Evolutionary conservation across 2,113 vertebrate species (phyloP), one percentile per base, ranked within the genome.

Genomic region (Orthonyx spaldingii): DNA sequence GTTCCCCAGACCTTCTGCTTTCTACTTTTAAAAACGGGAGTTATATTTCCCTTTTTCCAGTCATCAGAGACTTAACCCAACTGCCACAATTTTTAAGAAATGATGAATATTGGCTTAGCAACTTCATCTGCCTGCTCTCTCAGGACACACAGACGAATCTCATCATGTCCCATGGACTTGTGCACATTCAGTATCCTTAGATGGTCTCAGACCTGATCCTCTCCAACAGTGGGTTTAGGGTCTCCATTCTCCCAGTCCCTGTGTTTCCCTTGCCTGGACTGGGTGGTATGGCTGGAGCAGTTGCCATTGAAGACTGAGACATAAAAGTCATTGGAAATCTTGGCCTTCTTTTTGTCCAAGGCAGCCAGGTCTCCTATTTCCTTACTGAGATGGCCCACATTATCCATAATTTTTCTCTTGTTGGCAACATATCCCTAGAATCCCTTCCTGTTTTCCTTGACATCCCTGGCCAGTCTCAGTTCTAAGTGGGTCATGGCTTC

Each of bases 111-210:
- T 49, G 32, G 32, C 37, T 27, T 37, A 52, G 15, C 11, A 28
- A 26, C 33, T 33, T 60, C 8, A 11, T 37, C 33, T 52, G 27
- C 26, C 35, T 47, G 7, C 30, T 71, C 7, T 33, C 24, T 49
- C 49, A 49, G 41, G 47, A 18, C 35, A 26, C 30, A 8, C 6
- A 15, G 57, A 32, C 35, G 20, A 55, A 41, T 35, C 19, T n/a
- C 41, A 41, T 10, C 24, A 30, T 16, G 41, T 56, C 30, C 30
- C 30, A 63, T 0, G 1, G 41, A 55, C 23, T 30, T 21, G 7
- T 8, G 24, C 20, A n/a, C 1, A 2, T 35, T 26, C 30, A 41
- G 5, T 19, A 37, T 60, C 49, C 24, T 41, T 13, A 21, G 24
- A 8, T 30, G 20, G 7, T 41, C 20, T 26, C 24, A n/a, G 2